phyloP scores from a whole-genome alignment of 2,113 vertebrate genomes.

The Eulemur macaco region DNA sequence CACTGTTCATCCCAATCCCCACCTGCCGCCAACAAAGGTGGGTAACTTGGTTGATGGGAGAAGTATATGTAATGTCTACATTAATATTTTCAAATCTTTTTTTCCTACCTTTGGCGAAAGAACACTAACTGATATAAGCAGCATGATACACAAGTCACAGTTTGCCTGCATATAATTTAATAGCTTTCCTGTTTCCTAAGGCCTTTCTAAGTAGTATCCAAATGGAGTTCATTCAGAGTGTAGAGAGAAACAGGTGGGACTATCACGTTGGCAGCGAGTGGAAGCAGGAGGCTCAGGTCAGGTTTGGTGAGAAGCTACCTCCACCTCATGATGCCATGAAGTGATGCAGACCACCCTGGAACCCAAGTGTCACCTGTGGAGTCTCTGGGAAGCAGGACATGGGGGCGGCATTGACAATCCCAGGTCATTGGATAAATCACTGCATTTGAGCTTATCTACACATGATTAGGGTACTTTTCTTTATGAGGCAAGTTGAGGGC shows the following conservation, averaged over 20 bases:
- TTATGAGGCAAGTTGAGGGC: not conserved
- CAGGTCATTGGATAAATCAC: not conserved
- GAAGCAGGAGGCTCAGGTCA: not conserved
- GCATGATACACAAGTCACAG: not conserved
- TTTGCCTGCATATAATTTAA: constrained; percentile 5
- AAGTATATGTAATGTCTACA: not conserved
- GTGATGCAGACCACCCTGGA: not conserved
- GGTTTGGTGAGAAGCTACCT: not conserved
- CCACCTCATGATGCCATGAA: not conserved
- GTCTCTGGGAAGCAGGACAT: not conserved
- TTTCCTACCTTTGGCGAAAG: not conserved
- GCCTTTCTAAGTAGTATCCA: not conserved
- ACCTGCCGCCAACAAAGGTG: not conserved
- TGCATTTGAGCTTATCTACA: not conserved
- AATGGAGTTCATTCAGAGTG: not conserved
- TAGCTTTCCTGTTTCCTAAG: not conserved
- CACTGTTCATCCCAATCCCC: not conserved
- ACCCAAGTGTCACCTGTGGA: not conserved
- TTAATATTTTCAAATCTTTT: constrained; percentile 13
- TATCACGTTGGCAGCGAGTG: not conserved
- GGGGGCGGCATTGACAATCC: not conserved
- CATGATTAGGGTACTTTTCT: not conserved
- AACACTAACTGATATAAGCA: not conserved
- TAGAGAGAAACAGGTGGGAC: not conserved
- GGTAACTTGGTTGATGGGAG: not conserved